Base-by-base conservation (phyloP, 2,888 invertebrate species). In the Ophion ellenae region DNA sequence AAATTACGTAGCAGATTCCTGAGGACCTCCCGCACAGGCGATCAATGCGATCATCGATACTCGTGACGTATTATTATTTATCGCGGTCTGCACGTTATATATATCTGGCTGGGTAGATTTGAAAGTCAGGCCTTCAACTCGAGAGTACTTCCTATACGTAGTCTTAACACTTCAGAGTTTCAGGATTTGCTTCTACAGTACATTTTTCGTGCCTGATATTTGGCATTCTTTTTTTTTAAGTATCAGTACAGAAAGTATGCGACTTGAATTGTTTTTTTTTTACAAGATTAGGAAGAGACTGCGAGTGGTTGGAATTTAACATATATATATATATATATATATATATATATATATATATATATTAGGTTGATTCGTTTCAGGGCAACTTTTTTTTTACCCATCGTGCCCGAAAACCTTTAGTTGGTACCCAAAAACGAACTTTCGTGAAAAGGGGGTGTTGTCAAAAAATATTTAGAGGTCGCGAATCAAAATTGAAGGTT, bases 1-100 rank as follows among this genome's bases (percentile, higher is more conserved):
- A 92, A 92, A 91, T 93, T 93, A 93, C 93, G 90, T 90, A 88
- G 92, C 93, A 89, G 90, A 93, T 93, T 92, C 92, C 91, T 90
- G 81, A 74, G 90, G 93, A 93, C 93, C 93, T 93, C 93, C 93
- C 93, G 92, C 92, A 87, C 81, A 90, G 86, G 40, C 86, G 86
- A 86, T 86, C 86, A 75, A 81, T 83, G 74, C 74, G 86, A 83
- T 86, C 81, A 86, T 86, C 85, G 83, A 81, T 83, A 83, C 86
- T 59, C 86, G 74, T 69, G 83, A 83, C 74, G 75, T 83, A 86
- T 83, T 83, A 86, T 86, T 86, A 86, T 86, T 86, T 86, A 86
- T 86, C 86, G 74, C 78, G 45, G 57, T 32, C 1, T 64, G 9
- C 67, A 14, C 14, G 24, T 3, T 66, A 6, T n/a, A 32, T 57